These are phyloP conservation scores for Onychostruthus taczanowskii DNA, from an alignment of 2,113 vertebrate genomes.

Conservation along the genomic window DNA sequence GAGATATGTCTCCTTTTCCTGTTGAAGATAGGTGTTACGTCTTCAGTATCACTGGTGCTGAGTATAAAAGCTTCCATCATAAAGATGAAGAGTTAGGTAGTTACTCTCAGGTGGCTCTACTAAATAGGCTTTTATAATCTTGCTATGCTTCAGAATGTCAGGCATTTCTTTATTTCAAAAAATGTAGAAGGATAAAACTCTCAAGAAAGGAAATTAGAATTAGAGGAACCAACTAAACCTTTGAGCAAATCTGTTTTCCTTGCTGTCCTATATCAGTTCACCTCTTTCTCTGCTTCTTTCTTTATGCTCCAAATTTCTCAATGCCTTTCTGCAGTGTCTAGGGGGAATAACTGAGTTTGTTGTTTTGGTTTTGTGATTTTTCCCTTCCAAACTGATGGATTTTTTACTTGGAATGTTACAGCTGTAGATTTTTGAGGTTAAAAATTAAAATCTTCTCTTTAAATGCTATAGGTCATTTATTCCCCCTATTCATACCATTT, in stretches of 20 bases:
- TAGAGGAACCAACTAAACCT: background rate
- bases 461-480: background rate
- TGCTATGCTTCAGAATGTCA: background rate
- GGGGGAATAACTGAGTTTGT: background rate
- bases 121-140: background rate
- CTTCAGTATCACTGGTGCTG: background rate
- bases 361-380: background rate
- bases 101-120: background rate
- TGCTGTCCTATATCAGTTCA: background rate
- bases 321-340: background rate
- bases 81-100: background rate
- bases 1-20: background rate
- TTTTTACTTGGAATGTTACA: slow-evolving; percentile 31
- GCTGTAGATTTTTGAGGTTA: slow-evolving; percentile 39
- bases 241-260: background rate
- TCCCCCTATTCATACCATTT: background rate
- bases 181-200: background rate
- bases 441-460: slow-evolving; percentile 23
- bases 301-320: background rate
- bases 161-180: background rate
- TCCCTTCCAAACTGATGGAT: background rate
- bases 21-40: background rate
- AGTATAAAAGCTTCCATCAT: background rate
- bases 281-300: background rate
- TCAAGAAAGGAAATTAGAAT: background rate